These are phyloP conservation scores for Sinocyclocheilus anophthalmus DNA, from an alignment of 2,113 vertebrate genomes.

Conservation along the genomic window DNA sequence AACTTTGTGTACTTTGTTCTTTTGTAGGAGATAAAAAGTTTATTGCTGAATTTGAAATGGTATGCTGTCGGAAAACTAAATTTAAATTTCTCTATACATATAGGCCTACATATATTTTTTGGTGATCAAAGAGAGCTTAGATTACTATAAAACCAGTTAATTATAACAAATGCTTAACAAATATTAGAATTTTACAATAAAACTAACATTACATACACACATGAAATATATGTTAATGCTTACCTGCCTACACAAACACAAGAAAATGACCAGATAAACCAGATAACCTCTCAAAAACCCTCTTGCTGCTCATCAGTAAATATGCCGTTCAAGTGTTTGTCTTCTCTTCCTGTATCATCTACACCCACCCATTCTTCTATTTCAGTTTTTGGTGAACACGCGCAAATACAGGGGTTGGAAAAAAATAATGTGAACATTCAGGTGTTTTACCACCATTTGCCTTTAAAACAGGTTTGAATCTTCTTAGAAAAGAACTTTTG, in stretches of 20 bases:
- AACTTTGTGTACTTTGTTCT: not conserved
- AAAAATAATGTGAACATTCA: not conserved
- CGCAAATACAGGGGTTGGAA: not conserved
- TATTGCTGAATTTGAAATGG: not conserved
- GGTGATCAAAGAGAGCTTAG: not conserved
- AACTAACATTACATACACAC: not conserved
- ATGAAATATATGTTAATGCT: constrained; percentile 49
- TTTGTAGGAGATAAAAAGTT: not conserved
- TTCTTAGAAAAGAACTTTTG: not conserved
- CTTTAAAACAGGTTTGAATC: not conserved
- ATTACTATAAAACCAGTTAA: not conserved
- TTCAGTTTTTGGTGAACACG: not conserved
- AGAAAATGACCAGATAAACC: constrained; percentile 1
- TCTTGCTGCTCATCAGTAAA: not conserved
- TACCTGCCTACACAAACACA: constrained; percentile 59
- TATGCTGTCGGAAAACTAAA: not conserved
- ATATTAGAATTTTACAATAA: constrained; percentile 12
- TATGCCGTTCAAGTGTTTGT: not conserved
- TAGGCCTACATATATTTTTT: not conserved
- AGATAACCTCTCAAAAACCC: not conserved
- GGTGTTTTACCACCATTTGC: not conserved
- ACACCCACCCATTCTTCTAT: constrained; percentile 17
- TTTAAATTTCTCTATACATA: not conserved
- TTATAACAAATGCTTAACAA: not conserved
- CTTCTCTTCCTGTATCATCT: not conserved